phyloP scores from a whole-genome alignment of 2,888 invertebrate genomes.

The Asteroscopus sphinx region DNA sequence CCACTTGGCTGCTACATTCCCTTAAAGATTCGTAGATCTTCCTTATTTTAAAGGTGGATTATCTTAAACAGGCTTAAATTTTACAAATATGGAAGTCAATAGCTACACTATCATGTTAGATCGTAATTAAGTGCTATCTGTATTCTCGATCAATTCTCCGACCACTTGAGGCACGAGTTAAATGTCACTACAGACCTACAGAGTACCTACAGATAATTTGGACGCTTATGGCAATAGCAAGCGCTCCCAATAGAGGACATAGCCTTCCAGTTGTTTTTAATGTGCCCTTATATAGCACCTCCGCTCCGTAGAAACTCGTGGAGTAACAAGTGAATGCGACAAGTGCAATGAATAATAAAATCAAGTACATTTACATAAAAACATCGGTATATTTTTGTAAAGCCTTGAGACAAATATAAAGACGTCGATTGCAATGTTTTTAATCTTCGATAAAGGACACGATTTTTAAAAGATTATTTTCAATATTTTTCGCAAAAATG shows the following conservation, averaged over 20 bases:
- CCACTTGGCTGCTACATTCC: no score
- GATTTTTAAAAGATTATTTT: conserved; percentile 14
- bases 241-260: conserved; percentile 51
- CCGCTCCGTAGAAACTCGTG: conserved; percentile 38
- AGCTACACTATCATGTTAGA: conserved; percentile 33
- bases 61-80: conserved; percentile 8
- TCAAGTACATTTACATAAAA: conserved; percentile 21
- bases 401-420: conserved; percentile 48
- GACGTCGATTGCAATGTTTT: conserved; percentile 27
- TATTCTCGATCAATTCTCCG: conserved; percentile 31
- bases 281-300: conserved; percentile 50
- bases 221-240: conserved; percentile 59
- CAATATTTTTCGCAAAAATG: conserved; percentile 2
- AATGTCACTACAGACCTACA: conserved; percentile 56
- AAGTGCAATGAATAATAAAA: conserved; percentile 28
- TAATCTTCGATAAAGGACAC: conserved; percentile 25
- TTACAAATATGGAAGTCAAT: conserved; percentile 28
- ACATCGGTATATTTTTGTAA: conserved; percentile 27
- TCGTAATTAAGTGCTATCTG: conserved; percentile 56
- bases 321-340: conserved; percentile 37
- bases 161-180: conserved; percentile 40
- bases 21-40: no score
- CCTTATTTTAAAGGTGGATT: background rate
- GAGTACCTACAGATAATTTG: conserved; percentile 60
- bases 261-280: conserved; percentile 36